Conservation (phyloP, 2,113 vertebrate genomes). For the Aspiorhynchus laticeps region DNA sequence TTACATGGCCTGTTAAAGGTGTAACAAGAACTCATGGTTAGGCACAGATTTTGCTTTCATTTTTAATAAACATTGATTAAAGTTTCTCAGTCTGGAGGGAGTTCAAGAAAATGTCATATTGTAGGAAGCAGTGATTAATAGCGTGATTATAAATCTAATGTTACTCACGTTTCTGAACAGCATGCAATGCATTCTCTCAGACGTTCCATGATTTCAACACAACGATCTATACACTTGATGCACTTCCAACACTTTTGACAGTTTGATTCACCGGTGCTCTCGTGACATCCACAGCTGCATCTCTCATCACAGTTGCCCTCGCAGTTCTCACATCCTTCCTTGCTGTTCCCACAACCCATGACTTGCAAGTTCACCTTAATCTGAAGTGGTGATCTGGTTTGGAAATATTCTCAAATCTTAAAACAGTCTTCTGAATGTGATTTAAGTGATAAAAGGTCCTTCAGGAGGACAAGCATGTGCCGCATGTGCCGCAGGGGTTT, state of each 20-base stretch:
- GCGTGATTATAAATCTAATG: background rate
- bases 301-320: background rate
- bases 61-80: background rate
- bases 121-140: background rate
- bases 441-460: background rate
- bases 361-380: background rate
- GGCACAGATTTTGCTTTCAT: background rate
- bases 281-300: background rate
- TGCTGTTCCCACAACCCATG: background rate
- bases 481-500: background rate
- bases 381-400: background rate
- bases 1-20: background rate
- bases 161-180: background rate
- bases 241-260: accelerated
- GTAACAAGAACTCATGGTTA: background rate
- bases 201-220: accelerated
- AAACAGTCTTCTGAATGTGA: background rate
- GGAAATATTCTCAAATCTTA: background rate
- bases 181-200: background rate
- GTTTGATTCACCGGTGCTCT: background rate
- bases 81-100: background rate
- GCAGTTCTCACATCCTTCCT: background rate
- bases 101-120: background rate
- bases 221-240: accelerated
- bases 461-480: background rate